These are phyloP conservation scores for Dexiosoma caninum DNA, from an alignment of 2,888 invertebrate genomes.

Conservation along the genomic window DNA sequence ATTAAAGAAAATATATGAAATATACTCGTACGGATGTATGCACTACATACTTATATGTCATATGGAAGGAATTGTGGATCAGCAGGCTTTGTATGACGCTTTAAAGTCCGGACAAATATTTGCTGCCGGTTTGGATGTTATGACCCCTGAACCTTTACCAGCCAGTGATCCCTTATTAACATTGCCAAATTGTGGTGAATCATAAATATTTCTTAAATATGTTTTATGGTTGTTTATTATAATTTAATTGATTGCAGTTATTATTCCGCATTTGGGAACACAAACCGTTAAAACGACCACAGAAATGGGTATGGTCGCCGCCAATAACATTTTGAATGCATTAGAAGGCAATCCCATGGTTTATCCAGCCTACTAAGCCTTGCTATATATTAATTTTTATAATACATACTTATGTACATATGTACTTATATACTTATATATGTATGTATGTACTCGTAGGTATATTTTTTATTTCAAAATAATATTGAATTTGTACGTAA, in stretches of 20 bases:
- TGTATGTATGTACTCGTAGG: too few relatives aligned
- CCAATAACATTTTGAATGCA: conserved; percentile 87
- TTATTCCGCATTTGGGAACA: conserved; percentile 93
- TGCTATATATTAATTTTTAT: too few relatives aligned
- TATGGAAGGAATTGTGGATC: conserved; percentile 85
- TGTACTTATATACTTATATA: too few relatives aligned
- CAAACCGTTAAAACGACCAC: conserved; percentile 87
- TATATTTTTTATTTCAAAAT: too few relatives aligned
- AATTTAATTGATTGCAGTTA: conserved; percentile 78
- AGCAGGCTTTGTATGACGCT: conserved; percentile 88
- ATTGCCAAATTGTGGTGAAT: conserved; percentile 88
- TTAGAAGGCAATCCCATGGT: conserved; percentile 85
- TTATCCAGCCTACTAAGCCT: conserved; percentile 78
- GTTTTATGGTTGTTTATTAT: neutral
- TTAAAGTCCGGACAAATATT: conserved; percentile 85
- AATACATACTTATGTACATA: too few relatives aligned
- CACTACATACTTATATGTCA: neutral
- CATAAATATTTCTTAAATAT: neutral
- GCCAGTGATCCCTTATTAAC: conserved; percentile 86
- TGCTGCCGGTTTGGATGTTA: conserved; percentile 95
- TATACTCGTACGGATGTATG: too few relatives aligned
- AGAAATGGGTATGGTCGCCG: conserved; percentile 88
- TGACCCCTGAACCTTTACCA: conserved; percentile 93
- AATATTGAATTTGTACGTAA: neutral
- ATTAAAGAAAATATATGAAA: neutral